Base-by-base conservation (phyloP, 92 coral and sea anemone species). In the Actinernus sp. region DNA sequence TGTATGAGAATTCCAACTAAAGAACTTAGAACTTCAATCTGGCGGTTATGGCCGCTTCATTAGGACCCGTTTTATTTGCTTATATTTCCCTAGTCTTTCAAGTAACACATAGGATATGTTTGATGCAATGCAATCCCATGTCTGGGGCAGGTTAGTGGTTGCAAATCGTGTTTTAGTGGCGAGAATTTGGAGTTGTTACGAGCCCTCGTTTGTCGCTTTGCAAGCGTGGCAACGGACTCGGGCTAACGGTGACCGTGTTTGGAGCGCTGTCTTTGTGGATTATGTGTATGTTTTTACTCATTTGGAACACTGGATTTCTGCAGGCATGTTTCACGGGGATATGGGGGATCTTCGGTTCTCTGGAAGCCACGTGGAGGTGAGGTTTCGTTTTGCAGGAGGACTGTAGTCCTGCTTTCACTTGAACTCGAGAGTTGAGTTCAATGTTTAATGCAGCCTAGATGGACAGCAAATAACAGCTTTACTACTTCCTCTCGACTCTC, bases 51-150 rank as follows among this genome's bases (percentile, higher is more conserved):
- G 96, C 96, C 46, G 92, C 78, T 58, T 45, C 83, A 74, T 55
- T 85, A 74, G 84, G 89, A 75, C 66, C 71, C 36, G 67, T 86
- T 80, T 90, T 86, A 85, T 90, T 86, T 86, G 61, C 87, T 25
- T 90, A 90, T 61, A 86, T 81, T 51, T 61, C 50, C 80, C 72
- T 90, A 84, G 96, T 86, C 39, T 90, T 90, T 86, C 78, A 68
- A 67, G 86, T 86, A 29, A 90, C 88, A 64, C 92, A 86, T 90
- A 83, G 96, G 76, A 89, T 89, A 79, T 89, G 89, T 85, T 72
- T 90, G 89, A 90, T 90, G 96, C 96, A 90, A 55, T 90, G 96
- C 86, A 90, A 90, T 73, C 96, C 96, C 43, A 76, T 90, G 96
- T 78, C 92, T 38, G 90, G 96, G 69, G 89, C 89, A 75, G 96